Evolutionary conservation across 2,888 invertebrate species (phyloP).

Genomic region (Siphlonurus alternatus): DNA sequence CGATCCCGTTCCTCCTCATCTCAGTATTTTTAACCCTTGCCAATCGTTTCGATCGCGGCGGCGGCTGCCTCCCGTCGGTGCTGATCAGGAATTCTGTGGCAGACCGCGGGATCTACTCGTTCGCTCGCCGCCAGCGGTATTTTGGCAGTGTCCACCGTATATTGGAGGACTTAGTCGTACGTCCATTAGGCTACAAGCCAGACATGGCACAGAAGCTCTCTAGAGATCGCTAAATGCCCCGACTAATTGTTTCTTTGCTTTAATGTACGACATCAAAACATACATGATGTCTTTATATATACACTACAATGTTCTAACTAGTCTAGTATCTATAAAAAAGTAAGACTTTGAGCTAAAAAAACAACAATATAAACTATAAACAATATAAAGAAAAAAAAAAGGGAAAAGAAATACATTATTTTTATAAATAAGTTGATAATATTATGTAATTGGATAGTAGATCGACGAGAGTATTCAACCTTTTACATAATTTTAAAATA

Average conservation of each 20-base stretch:
- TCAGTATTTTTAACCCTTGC: neutral
- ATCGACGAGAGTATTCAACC: neutral
- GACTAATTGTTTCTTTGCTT: neutral
- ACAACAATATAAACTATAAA: no score
- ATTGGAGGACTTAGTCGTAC: no score
- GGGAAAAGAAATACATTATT: no score
- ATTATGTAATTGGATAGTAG: neutral
- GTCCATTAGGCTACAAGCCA: neutral
- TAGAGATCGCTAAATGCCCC: neutral
- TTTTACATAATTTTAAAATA: neutral
- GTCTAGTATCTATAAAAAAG: no score
- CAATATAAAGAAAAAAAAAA: no score
- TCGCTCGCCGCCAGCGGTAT: neutral
- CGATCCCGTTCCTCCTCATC: no score
- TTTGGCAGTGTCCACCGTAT: neutral
- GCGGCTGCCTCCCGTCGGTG: neutral
- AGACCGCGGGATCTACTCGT: neutral
- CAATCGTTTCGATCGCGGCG: neutral
- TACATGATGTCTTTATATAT: no score
- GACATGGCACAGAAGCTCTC: no score
- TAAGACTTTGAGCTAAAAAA: no score
- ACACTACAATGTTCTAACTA: no score
- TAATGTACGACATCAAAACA: neutral
- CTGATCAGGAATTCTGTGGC: neutral
- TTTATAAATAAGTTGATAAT: neutral